A percentile compares a stretch with the other conserved stretches of the same genome.
Evolutionary conservation across 1,140 invertebrate species (phyloP).

Genomic region (Magallana ariakensis): DNA sequence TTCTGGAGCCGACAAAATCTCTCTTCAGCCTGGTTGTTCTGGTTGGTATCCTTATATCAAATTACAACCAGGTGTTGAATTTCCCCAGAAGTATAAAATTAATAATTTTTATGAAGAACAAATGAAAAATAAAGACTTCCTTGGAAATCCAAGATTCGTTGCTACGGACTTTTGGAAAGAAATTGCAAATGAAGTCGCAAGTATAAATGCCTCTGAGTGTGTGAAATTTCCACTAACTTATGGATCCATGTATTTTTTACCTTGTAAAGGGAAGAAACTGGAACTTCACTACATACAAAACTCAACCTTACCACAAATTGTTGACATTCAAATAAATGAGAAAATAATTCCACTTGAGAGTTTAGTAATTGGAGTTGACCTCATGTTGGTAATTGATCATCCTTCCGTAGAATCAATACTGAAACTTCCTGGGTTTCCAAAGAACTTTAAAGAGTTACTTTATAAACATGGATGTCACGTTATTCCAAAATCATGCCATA

Average conservation of each 20-base stretch:
- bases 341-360: background rate
- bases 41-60: background rate
- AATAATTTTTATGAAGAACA: background rate
- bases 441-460: conserved; percentile 27
- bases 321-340: background rate
- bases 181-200: background rate
- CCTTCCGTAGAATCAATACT: background rate
- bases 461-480: conserved; percentile 4
- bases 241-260: background rate
- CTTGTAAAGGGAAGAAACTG: background rate
- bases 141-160: background rate
- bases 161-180: conserved; percentile 15
- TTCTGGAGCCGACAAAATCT: conserved; percentile 1
- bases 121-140: background rate
- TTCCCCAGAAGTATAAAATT: background rate
- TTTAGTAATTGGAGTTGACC: background rate
- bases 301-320: background rate
- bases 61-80: background rate
- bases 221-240: background rate
- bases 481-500: conserved; percentile 19
- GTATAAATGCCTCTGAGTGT: background rate
- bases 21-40: background rate
- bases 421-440: background rate
- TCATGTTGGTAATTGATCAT: conserved; percentile 10
- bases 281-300: background rate